phyloP scores from a whole-genome alignment of 2,797 vertebrate genomes.

The Molossus alvarezi region DNA sequence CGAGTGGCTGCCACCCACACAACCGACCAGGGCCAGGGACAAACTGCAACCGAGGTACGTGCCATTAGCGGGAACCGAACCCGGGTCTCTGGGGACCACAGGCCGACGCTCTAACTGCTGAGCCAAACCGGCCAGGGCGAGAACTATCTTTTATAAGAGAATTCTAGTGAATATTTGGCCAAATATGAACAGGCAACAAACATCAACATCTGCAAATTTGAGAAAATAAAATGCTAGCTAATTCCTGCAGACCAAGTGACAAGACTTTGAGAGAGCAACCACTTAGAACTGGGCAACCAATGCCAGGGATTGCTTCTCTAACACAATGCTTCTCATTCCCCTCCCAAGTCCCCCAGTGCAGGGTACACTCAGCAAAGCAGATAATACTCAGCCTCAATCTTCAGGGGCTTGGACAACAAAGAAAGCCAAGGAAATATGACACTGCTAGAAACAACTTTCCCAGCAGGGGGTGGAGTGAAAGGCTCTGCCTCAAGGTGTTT shows the following conservation, averaged over 20 bases:
- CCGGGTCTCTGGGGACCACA: too few species aligned
- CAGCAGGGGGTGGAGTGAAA: background rate
- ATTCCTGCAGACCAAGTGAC: background rate
- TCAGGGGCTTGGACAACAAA: background rate
- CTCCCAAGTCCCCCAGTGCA: background rate
- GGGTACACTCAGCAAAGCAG: background rate
- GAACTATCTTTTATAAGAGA: background rate
- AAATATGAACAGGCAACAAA: background rate
- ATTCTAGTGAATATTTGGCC: conserved; percentile 28
- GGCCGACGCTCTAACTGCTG: too few species aligned
- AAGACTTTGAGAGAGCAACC: background rate
- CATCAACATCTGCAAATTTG: background rate
- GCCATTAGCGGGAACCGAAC: too few species aligned
- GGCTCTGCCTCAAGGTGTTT: background rate
- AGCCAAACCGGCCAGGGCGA: too few species aligned
- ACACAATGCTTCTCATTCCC: conserved; percentile 27
- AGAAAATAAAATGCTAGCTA: conserved; percentile 65
- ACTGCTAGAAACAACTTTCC: background rate
- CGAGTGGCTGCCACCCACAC: too few species aligned
- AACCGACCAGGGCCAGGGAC: too few species aligned
- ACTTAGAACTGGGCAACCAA: background rate
- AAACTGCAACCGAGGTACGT: too few species aligned
- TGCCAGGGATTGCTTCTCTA: background rate
- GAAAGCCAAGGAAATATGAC: background rate
- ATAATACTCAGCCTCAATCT: background rate